phyloP scores from a whole-genome alignment of 2,888 invertebrate species.

The Athrips mouffetella region DNA sequence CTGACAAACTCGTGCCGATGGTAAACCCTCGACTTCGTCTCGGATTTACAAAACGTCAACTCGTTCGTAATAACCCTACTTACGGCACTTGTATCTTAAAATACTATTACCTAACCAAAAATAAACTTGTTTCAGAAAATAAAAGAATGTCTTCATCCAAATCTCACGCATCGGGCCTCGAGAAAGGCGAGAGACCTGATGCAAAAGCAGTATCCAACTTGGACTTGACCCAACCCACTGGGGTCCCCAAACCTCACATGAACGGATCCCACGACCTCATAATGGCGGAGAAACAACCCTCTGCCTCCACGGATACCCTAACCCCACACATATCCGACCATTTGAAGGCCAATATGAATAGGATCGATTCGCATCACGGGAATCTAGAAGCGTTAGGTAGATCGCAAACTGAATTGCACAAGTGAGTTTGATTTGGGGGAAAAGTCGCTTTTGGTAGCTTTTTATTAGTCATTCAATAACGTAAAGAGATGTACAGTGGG shows the following conservation, averaged over 20 bases:
- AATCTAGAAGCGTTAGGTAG: constrained; percentile 54
- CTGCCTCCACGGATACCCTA: constrained; percentile 37
- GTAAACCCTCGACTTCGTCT: no score
- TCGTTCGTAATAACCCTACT: no score
- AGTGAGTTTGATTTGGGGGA: constrained; percentile 19
- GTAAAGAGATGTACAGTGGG: not conserved
- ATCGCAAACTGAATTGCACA: constrained; percentile 34
- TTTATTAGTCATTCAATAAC: not conserved
- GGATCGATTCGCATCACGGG: constrained; percentile 70
- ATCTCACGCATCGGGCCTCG: constrained; percentile 55
- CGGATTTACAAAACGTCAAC: no score
- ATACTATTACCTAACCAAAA: no score
- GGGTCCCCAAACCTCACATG: constrained; percentile 23
- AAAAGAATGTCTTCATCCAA: constrained; percentile 44
- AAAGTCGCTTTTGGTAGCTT: not conserved
- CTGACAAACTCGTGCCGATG: not conserved
- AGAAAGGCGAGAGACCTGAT: constrained; percentile 34
- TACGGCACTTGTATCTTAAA: no score
- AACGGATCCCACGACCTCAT: constrained; percentile 65
- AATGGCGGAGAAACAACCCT: constrained; percentile 37
- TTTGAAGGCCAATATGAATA: constrained; percentile 69
- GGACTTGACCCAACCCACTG: constrained; percentile 45
- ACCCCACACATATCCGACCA: constrained; percentile 40
- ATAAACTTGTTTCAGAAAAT: constrained; percentile 34
- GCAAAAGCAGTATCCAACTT: constrained; percentile 49